A percentile compares a stretch with the other conserved stretches of the same genome.
Evolutionary conservation across 2,113 vertebrate genomes (phyloP).

Genomic region (Gyps fulvus): DNA sequence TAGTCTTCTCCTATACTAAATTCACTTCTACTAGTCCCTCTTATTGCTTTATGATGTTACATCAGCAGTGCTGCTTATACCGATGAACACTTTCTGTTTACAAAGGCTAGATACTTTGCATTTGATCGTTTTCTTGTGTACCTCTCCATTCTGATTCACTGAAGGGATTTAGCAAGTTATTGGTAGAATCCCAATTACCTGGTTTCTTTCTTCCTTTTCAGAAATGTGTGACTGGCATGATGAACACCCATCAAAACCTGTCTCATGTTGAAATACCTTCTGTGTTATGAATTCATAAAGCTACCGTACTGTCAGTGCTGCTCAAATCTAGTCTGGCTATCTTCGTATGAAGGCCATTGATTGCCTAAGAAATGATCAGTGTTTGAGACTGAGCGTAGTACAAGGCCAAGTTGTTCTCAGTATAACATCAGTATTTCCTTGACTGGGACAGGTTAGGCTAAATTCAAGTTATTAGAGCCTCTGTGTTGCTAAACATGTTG

Average conservation of each 20-base stretch:
- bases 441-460: not conserved
- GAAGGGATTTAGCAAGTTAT: not conserved
- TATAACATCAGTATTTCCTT: not conserved
- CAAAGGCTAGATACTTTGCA: not conserved
- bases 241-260: not conserved
- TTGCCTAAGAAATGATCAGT: not conserved
- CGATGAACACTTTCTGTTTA: not conserved
- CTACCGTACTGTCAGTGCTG: not conserved
- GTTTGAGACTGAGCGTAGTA: not conserved
- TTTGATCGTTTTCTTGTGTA: not conserved
- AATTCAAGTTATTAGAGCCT: not conserved
- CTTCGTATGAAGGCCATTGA: not conserved
- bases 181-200: not conserved
- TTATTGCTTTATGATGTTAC: not conserved
- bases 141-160: not conserved
- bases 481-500: not conserved
- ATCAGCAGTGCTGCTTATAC: not conserved
- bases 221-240: not conserved
- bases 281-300: not conserved
- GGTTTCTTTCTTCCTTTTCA: not conserved
- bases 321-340: not conserved
- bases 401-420: not conserved
- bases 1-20: not conserved
- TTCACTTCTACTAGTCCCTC: not conserved
- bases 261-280: not conserved